Evolutionary conservation across 2,888 invertebrate genomes (phyloP), one percentile per base, ranked within the genome.

Genomic region (Eledona agricola): DNA sequence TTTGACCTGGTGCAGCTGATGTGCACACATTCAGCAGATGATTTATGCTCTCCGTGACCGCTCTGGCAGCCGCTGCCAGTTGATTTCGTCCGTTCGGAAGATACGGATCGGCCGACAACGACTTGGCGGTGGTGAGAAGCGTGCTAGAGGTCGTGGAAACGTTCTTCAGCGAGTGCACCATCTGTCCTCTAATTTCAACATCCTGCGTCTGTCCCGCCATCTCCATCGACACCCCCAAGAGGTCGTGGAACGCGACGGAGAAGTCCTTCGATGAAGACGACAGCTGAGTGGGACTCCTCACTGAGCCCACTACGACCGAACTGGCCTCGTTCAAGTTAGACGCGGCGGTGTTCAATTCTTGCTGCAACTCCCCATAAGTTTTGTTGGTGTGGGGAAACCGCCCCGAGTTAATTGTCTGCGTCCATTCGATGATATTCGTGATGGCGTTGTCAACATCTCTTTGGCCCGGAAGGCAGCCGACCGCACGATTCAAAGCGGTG

Each of bases 41-140:
- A 74, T 96, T 97, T 61, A 97, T 93, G 74, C 89, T 91, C 62
- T 96, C 96, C 0, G 93, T 96, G 29, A 96, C 94, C 4, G 89
- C 89, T 46, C 94, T 82, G 0, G 93, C 95, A 19, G 94, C 95
- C 4, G 89, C 87, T 2, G 91, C 87, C 17, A 96, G 79, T 63
- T 93, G 88, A 75, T 95, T 96, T 78, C 90, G 92, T 0, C 93
- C 89, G 73, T 95, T 95, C 0, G 95, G 94, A 32, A 94, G 87
- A 9, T 85, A 85, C 1, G 95, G 88, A 79, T 96, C 96, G 63
- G 91, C 90, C 4, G 94, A 90, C 52, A 93, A 88, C 0, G 89
- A 88, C 76, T 95, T 96, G 42, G 95, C 93, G 0, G 93, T 90
- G 12, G 88, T 84, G 6, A 97, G 79, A 6, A 96, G 81, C 57